Conservation (phyloP, 2,113 vertebrate genomes). For the Turnix velox region DNA sequence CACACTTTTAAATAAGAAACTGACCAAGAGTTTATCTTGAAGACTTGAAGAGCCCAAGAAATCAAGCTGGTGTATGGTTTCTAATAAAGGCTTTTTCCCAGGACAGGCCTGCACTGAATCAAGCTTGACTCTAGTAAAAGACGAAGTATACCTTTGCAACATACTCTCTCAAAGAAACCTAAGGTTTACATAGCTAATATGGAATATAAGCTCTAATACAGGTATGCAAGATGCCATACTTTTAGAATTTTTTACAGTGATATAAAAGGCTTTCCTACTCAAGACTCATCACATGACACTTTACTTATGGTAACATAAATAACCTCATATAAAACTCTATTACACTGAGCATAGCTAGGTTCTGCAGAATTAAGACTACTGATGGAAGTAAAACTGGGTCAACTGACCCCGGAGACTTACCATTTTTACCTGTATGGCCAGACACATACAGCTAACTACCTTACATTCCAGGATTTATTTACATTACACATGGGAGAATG, state of each 20-base stretch:
- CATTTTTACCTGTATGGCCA: fast-evolving
- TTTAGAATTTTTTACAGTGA: not conserved
- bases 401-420: not conserved
- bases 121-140: not conserved
- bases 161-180: not conserved
- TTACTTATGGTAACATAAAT: not conserved
- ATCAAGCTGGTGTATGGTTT: not conserved
- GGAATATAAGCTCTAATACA: constrained; percentile 13
- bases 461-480: not conserved
- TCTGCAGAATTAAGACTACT: not conserved
- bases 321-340: not conserved
- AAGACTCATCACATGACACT: not conserved
- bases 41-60: not conserved
- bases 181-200: not conserved
- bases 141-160: not conserved
- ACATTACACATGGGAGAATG: not conserved
- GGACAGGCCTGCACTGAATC: not conserved
- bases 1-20: not conserved
- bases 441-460: not conserved
- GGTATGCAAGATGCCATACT: not conserved
- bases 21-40: not conserved
- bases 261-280: not conserved
- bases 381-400: not conserved
- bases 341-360: not conserved
- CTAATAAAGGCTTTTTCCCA: not conserved